phyloP scores from a whole-genome alignment of 2,888 invertebrate genomes.

The Heteromyza rotundicornis region DNA sequence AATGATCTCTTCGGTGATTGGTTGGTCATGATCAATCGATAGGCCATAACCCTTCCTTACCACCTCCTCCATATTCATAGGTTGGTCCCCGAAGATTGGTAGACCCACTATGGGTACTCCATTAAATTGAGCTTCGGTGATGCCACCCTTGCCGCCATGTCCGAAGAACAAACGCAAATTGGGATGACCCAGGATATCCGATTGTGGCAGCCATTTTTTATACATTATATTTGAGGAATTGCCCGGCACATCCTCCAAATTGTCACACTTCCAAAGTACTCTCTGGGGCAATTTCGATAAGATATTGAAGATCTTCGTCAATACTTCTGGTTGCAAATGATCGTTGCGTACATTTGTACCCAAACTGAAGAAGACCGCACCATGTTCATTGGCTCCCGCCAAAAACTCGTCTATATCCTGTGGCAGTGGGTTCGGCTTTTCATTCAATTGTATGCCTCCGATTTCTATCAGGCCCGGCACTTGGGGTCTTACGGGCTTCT shows the following conservation, averaged over 20 bases:
- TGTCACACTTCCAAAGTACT: slow-evolving; percentile 70
- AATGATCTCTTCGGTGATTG: slow-evolving; percentile 31
- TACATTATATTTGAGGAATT: slow-evolving; percentile 55
- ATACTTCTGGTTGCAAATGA: slow-evolving; percentile 62
- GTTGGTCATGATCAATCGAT: slow-evolving; percentile 23
- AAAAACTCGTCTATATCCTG: slow-evolving; percentile 44
- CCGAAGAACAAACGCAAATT: slow-evolving; percentile 65
- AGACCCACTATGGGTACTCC: slow-evolving; percentile 76
- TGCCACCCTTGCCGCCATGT: slow-evolving; percentile 70
- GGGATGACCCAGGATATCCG: slow-evolving; percentile 75
- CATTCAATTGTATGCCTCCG: slow-evolving; percentile 40
- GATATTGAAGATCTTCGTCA: slow-evolving; percentile 64
- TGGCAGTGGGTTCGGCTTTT: slow-evolving; percentile 34
- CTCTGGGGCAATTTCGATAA: slow-evolving; percentile 67
- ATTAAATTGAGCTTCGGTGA: slow-evolving; percentile 79
- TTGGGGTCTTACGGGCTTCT: slow-evolving; percentile 33
- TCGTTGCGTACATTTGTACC: slow-evolving; percentile 47
- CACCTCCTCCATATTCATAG: slow-evolving; percentile 68
- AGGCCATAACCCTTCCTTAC: slow-evolving; percentile 66
- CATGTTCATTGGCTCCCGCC: slow-evolving; percentile 50
- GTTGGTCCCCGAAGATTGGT: slow-evolving; percentile 80
- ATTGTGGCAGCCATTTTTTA: slow-evolving; percentile 66
- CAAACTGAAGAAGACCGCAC: slow-evolving; percentile 54
- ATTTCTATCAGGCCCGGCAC: slow-evolving; percentile 38
- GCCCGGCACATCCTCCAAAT: slow-evolving; percentile 41